Conservation (phyloP, 2,113 vertebrate genomes). For the Urocolius indicus region DNA sequence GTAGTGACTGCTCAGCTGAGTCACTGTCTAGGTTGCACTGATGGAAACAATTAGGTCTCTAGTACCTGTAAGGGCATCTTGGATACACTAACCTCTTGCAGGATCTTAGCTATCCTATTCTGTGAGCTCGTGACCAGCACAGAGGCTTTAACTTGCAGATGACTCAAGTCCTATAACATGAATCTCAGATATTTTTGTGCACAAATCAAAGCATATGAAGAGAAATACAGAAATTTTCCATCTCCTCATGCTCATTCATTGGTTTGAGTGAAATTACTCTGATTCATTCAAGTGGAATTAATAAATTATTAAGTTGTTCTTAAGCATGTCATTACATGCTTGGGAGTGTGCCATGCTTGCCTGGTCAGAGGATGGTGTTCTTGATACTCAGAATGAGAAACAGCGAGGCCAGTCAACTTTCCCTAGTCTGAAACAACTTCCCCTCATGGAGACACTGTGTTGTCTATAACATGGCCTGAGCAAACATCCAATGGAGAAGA, state of each 20-base stretch:
- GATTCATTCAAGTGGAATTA: neutral
- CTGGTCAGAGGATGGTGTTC: neutral
- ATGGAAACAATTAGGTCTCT: neutral
- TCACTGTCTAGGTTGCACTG: neutral
- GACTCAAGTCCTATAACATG: neutral
- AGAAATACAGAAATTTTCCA: neutral
- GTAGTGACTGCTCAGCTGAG: neutral
- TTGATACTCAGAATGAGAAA: neutral
- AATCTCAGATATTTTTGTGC: neutral
- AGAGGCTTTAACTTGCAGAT: neutral
- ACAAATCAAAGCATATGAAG: neutral
- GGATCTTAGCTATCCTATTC: neutral
- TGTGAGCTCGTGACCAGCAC: neutral
- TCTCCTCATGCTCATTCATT: accelerated
- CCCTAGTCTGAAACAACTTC: neutral
- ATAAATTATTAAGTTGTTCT: neutral
- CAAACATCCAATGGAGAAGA: neutral
- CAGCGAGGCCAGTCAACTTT: neutral
- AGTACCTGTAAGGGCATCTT: neutral
- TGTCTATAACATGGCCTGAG: neutral
- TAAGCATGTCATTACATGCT: neutral
- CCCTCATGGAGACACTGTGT: neutral
- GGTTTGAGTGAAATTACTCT: neutral
- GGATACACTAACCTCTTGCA: neutral
- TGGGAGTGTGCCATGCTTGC: neutral